Evolutionary conservation across 2,797 vertebrate genomes (phyloP), one percentile per base, ranked within the genome.

Genomic region (Botia almorhae): DNA sequence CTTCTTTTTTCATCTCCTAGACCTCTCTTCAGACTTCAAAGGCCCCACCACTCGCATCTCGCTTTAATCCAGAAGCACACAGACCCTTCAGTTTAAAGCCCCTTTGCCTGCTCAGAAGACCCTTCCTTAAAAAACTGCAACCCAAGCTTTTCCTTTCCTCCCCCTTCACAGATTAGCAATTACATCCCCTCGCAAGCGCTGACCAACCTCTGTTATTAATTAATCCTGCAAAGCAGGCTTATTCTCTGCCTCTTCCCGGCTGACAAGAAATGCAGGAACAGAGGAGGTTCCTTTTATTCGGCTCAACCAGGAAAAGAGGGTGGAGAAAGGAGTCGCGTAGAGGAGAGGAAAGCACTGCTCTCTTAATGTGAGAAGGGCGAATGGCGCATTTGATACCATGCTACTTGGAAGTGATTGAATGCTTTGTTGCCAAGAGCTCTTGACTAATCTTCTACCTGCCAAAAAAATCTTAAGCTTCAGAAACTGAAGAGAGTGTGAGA

Each of bases 1-100:
- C n/a, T n/a, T n/a, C n/a, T n/a, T n/a, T n/a, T n/a, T n/a, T n/a
- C n/a, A n/a, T n/a, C n/a, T 84, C 90, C 92, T 92, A 96, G 96
- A 96, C 94, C 96, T 96, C 95, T 97, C 95, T 93, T 92, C 91
- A 92, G 93, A 96, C 97, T 96, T 98, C 97, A 99, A 99, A 98
- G 96, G 90, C 92, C 93, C 93, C 82, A 80, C 83, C 60, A 71
- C 69, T 79, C 63, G 70, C 85, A 82, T 87, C 87, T 83, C 79
- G 83, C 95, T 96, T 97, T 98, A 97, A 97, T 97, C 95, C 96
- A 94, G 78, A 94, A 95, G 94, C 94, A 94, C 94, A 94, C 94
- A 94, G 94, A 94, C 94, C 94, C 95, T 96, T 94, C 92, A 97
- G 96, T 97, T 98, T 96, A 98, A 98, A 98, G 96, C 95, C 93